Base-by-base conservation (phyloP, 2,888 invertebrate genomes). In the Leucophora obtusa region DNA sequence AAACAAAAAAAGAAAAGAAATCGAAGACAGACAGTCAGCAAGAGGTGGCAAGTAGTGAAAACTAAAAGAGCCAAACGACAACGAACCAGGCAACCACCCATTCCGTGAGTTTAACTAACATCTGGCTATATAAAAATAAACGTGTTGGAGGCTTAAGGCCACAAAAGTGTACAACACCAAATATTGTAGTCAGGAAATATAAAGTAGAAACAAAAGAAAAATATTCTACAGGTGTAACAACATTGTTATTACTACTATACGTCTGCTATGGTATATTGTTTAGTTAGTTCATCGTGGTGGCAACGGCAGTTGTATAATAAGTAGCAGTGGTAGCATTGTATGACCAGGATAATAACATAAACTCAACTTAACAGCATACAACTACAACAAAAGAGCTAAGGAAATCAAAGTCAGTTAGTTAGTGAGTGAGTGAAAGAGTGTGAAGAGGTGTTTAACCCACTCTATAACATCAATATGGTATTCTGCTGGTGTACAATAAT, bases 401-500 rank as follows among this genome's bases (percentile, higher is more conserved):
- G 63, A 74, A 82, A 71, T 70, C 69, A 79, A 75, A 70, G 82
- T 51, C 68, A 76, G 65, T 21, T 24, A 43, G 82, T 84, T 84
- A 85, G 84, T 83, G 84, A 85, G 79, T 83, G 80, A 68, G 84
- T 84, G 83, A 85, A 79, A 82, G 80, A 68, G 58, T 53, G 21
- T 58, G 15, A 65, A 66, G 65, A 50, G 71, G 53, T 50, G 4
- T 60, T 43, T n/a, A 59, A 56, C 71, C 21, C 71, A 47, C 43
- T n/a, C 1, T 35, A 35, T 62, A 68, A 33, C 66, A 66, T 50
- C 77, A 17, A 18, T 47, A 24, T 50, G 14, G 21, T n/a, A 68
- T 35, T 35, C 71, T 38, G 33, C 33, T 28, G 1, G 4, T 38
- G 51, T 53, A 24, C 11, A 21, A 54, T 62, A 35, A 51, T 4